Base-by-base conservation (phyloP, 2,113 vertebrate genomes). In the Amblyornis subalaris region DNA sequence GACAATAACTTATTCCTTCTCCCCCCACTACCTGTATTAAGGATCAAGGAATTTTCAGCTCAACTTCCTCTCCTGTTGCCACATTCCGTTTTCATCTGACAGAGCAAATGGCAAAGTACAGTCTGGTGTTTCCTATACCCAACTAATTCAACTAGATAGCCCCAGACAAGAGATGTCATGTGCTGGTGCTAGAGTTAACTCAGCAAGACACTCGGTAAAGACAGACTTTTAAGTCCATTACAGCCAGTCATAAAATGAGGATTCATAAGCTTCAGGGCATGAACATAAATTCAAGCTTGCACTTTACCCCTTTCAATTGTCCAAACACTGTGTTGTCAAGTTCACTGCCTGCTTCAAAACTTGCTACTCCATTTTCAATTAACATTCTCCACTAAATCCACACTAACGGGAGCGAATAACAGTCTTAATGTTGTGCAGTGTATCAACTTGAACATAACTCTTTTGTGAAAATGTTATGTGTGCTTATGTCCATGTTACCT, bases 321-420 rank as follows among this genome's bases (percentile, higher is more conserved):
- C 55, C 4, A 1, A 83, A 58, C 33, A 14, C 29, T 51, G 17
- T 5, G 0, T 1, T 57, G 25, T 51, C 5, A 62, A 31, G 22
- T 62, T 71, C 47, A 47, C 0, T 85, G 14, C 33, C 79, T 55
- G 74, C 40, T 64, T 75, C 40, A 85, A 70, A 66, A 55, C 47
- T 31, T 65, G 23, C 50, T 73, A 45, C 6, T 82, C 24, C 10
- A 24, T 71, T 92, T 76, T 40, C 25, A 47, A 65, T 19, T 23
- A 44, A 13, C 23, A n/a, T 44, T 71, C 66, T 58, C 47, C 64
- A 69, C 25, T 19, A 53, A 69, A 13, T 64, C 38, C 55, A 84
- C 74, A 60, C 40, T 78, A 60, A 67, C 3, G 6, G 12, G 17
- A 89, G 22, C 12, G 28, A 76, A 0, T 35, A 88, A 83, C 7